These are phyloP conservation scores for Gymnodraco acuticeps DNA, from an alignment of 2,797 vertebrate species.

Conservation along the genomic window DNA sequence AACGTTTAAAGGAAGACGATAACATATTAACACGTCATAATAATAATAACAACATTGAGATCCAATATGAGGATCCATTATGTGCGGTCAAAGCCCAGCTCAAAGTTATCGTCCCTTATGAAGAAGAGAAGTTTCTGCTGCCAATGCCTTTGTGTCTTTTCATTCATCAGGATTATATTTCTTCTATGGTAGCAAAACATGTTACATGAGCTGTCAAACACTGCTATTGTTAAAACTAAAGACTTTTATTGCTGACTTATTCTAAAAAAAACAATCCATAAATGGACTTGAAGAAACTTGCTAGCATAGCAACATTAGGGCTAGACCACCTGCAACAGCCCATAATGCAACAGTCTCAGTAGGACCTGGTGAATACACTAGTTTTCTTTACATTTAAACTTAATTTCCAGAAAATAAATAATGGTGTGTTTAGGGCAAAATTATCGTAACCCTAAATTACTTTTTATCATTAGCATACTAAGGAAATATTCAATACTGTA, in stretches of 20 bases:
- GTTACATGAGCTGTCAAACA: no score
- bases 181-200: no score
- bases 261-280: background rate
- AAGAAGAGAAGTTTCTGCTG: background rate
- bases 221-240: no score
- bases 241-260: background rate
- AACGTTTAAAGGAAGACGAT: constrained; percentile 34
- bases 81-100: constrained; percentile 5
- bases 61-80: constrained; percentile 7
- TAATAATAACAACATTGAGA: background rate
- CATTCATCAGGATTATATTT: no score
- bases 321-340: background rate
- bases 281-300: background rate
- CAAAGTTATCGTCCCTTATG: background rate
- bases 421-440: no score
- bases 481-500: background rate
- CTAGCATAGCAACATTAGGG: background rate
- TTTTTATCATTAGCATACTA: background rate
- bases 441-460: background rate
- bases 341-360: no score
- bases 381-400: background rate
- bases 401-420: no score
- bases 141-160: background rate
- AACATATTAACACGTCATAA: constrained; percentile 14
- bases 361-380: background rate